These are phyloP conservation scores for Nothura maculosa DNA, from an alignment of 2,797 vertebrate genomes.

Conservation along the genomic window DNA sequence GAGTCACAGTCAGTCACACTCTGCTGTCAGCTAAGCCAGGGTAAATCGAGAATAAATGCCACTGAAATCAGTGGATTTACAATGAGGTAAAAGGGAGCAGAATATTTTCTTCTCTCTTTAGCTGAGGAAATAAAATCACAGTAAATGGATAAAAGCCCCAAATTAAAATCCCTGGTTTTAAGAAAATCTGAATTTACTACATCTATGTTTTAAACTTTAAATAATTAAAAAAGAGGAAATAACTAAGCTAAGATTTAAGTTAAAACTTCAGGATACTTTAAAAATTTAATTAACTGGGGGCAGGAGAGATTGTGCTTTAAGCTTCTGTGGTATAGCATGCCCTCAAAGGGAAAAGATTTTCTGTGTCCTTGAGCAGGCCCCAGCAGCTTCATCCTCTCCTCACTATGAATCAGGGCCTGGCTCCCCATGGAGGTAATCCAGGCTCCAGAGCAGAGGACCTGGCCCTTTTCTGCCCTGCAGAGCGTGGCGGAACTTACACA, in stretches of 20 bases:
- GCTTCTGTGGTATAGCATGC: background rate
- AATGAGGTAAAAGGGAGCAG: background rate
- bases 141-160: background rate
- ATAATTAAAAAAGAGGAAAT: background rate
- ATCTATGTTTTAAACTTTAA: background rate
- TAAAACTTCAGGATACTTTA: background rate
- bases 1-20: slow-evolving; percentile 17
- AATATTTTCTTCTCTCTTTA: background rate
- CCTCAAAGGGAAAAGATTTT: background rate
- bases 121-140: background rate
- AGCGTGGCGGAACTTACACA: background rate
- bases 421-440: background rate
- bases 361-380: background rate
- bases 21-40: background rate
- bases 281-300: background rate
- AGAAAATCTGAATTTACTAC: background rate
- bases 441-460: background rate
- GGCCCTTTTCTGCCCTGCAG: background rate
- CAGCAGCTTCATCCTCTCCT: background rate
- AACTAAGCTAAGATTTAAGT: background rate
- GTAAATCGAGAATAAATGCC: slow-evolving; percentile 32
- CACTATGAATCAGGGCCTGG: background rate
- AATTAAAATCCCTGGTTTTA: background rate
- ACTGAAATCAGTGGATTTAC: slow-evolving; percentile 14
- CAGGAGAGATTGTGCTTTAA: background rate